Base-by-base conservation (phyloP, 2,888 invertebrate genomes). In the Sepioteuthis lessoniana region DNA sequence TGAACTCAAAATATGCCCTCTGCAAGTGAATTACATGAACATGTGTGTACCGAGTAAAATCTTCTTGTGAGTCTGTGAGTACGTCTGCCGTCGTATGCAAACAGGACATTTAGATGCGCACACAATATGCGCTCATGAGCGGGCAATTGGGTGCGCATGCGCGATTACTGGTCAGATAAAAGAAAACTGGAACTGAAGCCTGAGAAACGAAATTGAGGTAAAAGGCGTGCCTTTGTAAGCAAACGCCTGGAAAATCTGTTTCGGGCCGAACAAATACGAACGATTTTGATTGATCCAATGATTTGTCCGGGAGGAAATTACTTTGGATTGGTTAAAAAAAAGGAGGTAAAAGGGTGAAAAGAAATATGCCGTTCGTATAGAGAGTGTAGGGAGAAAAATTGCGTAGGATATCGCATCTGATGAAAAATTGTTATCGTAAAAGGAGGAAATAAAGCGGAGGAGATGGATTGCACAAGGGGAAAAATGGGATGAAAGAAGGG, bases 301-400 rank as follows among this genome's bases (percentile, higher is more conserved):
- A 76, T 76, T 76, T 76, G n/a, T 76, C 76, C 76, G n/a, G n/a
- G n/a, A 76, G 76, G 76, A 76, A 76, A 76, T 76, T 76, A n/a
- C n/a, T n/a, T 76, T 76, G 76, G 76, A n/a, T 76, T n/a, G 16
- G 76, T 3, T 16, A 35, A n/a, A 13, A n/a, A 76, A 76, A 76
- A n/a, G 13, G n/a, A 4, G n/a, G 2, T 13, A 19, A 76, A 76
- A 16, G 19, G n/a, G n/a, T 28, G 7, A 31, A 4, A 31, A 31
- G 28, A 8, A 76, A n/a, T 35, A n/a, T 16, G 0, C 19, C 35
- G 16, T n/a, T 0, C 4, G 76, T 4, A 1, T 16, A 2, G 13
- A 35, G n/a, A 35, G n/a, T 76, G n/a, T 16, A n/a, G 3, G 16
- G n/a, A 5, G 1, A 16, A 10, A 4, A 3, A 16, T 35, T 16